A percentile compares a stretch with the other conserved stretches of the same genome.
Conservation (phyloP, 2,888 invertebrate species). For the Torymus tubicola region DNA sequence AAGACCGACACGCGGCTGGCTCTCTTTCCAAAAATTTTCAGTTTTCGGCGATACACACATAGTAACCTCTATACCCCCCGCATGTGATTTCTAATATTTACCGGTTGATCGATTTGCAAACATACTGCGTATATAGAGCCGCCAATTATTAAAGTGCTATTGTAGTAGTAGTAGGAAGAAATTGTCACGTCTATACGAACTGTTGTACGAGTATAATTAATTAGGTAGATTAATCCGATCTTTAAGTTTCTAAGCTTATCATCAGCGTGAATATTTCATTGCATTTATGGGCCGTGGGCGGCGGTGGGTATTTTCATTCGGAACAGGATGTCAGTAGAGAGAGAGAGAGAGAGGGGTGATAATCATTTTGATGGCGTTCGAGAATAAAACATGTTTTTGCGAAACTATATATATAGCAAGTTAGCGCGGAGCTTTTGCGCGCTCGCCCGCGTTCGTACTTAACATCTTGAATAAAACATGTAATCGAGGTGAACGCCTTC, state of each 20-base stretch:
- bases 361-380: conserved; percentile 36
- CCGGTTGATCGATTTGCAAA: too few species aligned
- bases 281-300: neutral
- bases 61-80: too few species aligned
- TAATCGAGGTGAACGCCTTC: conserved; percentile 57
- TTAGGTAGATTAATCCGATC: neutral
- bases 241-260: neutral
- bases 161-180: too few species aligned
- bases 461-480: conserved; percentile 59
- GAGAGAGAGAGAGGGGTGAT: neutral
- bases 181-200: too few species aligned
- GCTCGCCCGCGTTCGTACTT: conserved; percentile 31
- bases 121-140: too few species aligned
- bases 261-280: conserved; percentile 14
- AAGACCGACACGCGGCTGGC: neutral
- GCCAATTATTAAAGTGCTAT: too few species aligned
- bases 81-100: too few species aligned
- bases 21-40: too few species aligned
- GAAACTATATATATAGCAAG: neutral
- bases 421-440: neutral
- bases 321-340: too few species aligned
- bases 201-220: neutral
- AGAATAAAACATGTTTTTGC: conserved; percentile 39
- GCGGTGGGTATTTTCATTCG: conserved; percentile 13
- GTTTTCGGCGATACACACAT: too few species aligned